These are phyloP conservation scores for Apogon hyalosoma DNA, from an alignment of 2,797 vertebrate genomes.

Conservation along the genomic window DNA sequence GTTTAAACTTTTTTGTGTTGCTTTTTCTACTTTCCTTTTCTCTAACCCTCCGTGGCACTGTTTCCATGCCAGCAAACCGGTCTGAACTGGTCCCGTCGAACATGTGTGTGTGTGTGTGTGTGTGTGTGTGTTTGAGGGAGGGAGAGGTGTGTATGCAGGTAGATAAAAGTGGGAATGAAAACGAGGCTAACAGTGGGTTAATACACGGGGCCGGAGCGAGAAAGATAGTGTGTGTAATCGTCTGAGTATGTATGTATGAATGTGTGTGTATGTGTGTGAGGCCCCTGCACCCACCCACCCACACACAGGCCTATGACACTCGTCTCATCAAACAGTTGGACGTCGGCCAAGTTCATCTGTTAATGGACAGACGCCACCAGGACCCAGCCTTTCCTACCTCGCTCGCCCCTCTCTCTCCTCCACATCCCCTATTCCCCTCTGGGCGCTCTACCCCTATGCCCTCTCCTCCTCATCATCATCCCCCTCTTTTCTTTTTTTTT, in stretches of 20 bases:
- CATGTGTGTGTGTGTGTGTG: conserved; percentile 1
- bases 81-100: conserved; percentile 87
- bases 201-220: conserved; percentile 44
- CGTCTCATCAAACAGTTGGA: conserved; percentile 83
- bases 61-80: conserved; percentile 89
- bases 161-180: conserved; percentile 38
- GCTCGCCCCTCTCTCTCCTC: conserved; percentile 45
- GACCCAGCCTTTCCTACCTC: conserved; percentile 69
- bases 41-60: conserved; percentile 72
- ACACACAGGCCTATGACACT: conserved; percentile 83
- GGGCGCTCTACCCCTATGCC: conserved; percentile 55
- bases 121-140: conserved; percentile 1
- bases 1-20: conserved; percentile 52
- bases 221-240: conserved; percentile 22
- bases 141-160: conserved; percentile 37
- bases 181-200: conserved; percentile 46
- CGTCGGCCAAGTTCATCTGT: conserved; percentile 96
- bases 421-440: conserved; percentile 52
- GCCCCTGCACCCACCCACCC: conserved; percentile 12
- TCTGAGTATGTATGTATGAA: conserved; percentile 13
- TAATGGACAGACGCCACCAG: conserved; percentile 92
- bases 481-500: conserved; percentile 10
- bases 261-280: conserved; percentile 18
- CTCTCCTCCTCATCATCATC: conserved; percentile 36
- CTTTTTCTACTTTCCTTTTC: conserved; percentile 41